Evolutionary conservation across 2,888 invertebrate genomes (phyloP), one percentile per base, ranked within the genome.

Genomic region (Eueremaeus valkanovi): DNA sequence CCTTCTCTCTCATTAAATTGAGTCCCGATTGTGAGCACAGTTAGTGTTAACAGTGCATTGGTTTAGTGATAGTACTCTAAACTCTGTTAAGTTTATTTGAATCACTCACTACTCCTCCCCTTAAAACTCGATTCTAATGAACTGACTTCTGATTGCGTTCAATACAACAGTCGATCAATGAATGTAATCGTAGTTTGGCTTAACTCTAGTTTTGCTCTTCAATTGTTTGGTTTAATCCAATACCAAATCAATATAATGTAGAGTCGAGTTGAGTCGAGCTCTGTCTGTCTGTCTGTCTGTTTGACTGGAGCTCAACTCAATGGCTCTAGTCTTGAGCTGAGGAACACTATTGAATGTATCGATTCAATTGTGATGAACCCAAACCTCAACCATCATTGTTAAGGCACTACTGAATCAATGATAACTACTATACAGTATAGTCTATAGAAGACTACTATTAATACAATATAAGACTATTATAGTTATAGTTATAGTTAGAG

Each of bases 51-150:
- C 45, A 45, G 45, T 18, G 45, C 18, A 18, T 45, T 18, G 45
- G 45, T 45, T 18, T 45, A 18, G 45, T 45, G 45, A 18, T 45
- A 18, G n/a, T n/a, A n/a, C n/a, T n/a, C n/a, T n/a, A n/a, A n/a
- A 45, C 16, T 45, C 45, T 45, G 18, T 45, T 45, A 45, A 45
- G 45, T 45, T 45, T 45, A 45, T 13, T 45, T 18, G 45, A 45
- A 18, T 55, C 55, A 55, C n/a, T n/a, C n/a, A n/a, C n/a, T n/a
- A n/a, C 58, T 61, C 58, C 58, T 61, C 58, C 58, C 58, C 58
- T 61, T n/a, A 51, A 51, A 51, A 51, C 45, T 45, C 45, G 45
- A 45, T 45, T 45, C 16, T 45, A 45, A 45, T 45, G 45, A 45
- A 51, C 51, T 51, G 5, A 61, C 27, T 61, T 61, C 16, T 31